A percentile compares a stretch with the other conserved stretches of the same genome.
These are phyloP conservation scores for Notothenia rossii DNA, from an alignment of 2,113 vertebrate genomes.

Conservation along the genomic window DNA sequence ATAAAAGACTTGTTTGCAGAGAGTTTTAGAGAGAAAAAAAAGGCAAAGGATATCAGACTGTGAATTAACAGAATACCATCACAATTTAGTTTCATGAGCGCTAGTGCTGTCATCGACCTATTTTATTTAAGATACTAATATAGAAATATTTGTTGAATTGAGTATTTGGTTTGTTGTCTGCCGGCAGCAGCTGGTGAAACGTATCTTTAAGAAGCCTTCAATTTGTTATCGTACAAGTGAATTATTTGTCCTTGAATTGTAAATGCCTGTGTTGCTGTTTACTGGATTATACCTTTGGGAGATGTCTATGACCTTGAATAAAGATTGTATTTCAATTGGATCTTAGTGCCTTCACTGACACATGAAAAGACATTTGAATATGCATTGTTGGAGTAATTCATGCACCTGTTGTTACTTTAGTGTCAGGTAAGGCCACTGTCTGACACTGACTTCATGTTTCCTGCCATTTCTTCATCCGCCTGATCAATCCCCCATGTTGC, in stretches of 20 bases:
- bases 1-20: slow-evolving; percentile 8
- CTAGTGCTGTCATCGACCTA: slow-evolving; percentile 33
- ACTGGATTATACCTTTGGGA: slow-evolving; percentile 78
- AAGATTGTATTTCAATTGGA: slow-evolving; percentile 80
- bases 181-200: slow-evolving; percentile 43
- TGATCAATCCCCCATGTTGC: background rate
- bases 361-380: background rate
- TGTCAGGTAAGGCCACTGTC: background rate
- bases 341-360: slow-evolving; percentile 8
- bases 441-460: slow-evolving; percentile 25
- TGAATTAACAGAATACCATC: slow-evolving; percentile 51
- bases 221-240: slow-evolving; percentile 78
- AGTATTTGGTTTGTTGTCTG: slow-evolving; percentile 48
- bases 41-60: slow-evolving; percentile 45
- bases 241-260: slow-evolving; percentile 80
- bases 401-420: background rate
- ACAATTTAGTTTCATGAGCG: background rate
- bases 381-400: background rate
- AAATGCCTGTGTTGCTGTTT: slow-evolving; percentile 82
- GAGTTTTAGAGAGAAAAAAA: background rate
- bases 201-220: slow-evolving; percentile 46
- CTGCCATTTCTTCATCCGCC: background rate
- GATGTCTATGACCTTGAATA: slow-evolving; percentile 78
- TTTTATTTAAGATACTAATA: slow-evolving; percentile 31
- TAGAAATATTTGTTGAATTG: slow-evolving; percentile 34